Percentiles rank a stretch among this genome's conserved stretches.
phyloP scores from a whole-genome alignment of 2,888 invertebrate species.

The Cantharis rufa region DNA sequence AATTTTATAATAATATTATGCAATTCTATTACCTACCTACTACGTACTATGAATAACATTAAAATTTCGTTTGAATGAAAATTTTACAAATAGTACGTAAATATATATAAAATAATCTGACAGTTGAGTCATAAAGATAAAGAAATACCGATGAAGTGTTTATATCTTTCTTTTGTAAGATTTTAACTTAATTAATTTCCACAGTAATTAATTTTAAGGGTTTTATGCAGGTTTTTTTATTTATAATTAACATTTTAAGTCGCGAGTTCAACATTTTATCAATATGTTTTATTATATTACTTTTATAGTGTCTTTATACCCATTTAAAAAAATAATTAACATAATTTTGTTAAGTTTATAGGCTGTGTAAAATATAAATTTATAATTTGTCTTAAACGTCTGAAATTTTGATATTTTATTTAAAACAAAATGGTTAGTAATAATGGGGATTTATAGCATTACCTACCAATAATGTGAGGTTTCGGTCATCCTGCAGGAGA shows the following conservation, averaged over 20 bases:
- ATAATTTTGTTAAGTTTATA: neutral
- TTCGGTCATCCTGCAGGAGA: neutral
- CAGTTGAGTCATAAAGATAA: too few relatives aligned
- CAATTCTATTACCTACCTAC: too few relatives aligned
- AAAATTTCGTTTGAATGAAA: too few relatives aligned
- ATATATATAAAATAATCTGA: too few relatives aligned
- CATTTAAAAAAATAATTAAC: neutral
- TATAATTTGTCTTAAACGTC: neutral
- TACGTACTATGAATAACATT: too few relatives aligned
- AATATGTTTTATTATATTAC: neutral
- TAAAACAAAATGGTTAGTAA: neutral
- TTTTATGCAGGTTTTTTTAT: neutral
- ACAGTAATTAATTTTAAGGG: neutral
- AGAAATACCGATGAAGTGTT: conserved; percentile 9
- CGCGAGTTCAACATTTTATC: neutral
- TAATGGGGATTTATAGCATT: neutral
- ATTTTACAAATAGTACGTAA: too few relatives aligned
- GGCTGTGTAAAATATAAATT: neutral
- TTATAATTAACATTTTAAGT: neutral
- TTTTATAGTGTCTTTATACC: neutral
- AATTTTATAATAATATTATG: too few relatives aligned
- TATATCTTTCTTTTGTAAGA: conserved; percentile 21
- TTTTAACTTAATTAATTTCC: conserved; percentile 21
- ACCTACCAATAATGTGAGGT: neutral
- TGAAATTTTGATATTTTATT: neutral